Percentiles rank a stretch among this genome's conserved stretches.
Evolutionary conservation across 37 sponge, comb jelly and placozoan species (phyloP).

Genomic region (Mnemiopsis leidyi): DNA sequence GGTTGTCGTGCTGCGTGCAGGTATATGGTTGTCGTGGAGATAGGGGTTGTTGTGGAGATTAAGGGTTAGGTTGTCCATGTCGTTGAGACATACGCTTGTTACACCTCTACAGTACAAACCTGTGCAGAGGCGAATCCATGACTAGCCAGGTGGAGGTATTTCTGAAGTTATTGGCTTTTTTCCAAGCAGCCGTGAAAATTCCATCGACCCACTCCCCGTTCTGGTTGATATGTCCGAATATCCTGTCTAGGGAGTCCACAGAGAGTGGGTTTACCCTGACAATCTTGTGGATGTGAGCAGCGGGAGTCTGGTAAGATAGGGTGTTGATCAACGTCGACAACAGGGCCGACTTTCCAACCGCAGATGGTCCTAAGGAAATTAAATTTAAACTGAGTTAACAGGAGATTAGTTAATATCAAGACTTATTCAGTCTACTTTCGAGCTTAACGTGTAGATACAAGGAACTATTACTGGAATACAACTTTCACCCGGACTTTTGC

Average conservation of each 20-base stretch:
- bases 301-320: neutral
- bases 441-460: too few species aligned
- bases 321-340: constrained; percentile 57
- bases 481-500: too few species aligned
- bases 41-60: too few species aligned
- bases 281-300: constrained; percentile 54
- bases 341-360: constrained; percentile 31
- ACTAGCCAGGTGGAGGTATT: constrained; percentile 4
- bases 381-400: too few species aligned
- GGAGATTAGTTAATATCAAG: too few species aligned
- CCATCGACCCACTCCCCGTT: constrained; percentile 83
- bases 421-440: too few species aligned
- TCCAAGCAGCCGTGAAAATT: constrained; percentile 74
- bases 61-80: too few species aligned
- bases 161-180: constrained; percentile 75
- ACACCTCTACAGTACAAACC: too few species aligned
- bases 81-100: too few species aligned
- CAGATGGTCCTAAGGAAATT: constrained; percentile 22
- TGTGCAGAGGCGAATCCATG: constrained; percentile 1
- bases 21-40: too few species aligned
- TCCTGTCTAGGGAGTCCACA: constrained; percentile 64
- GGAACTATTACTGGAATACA: too few species aligned
- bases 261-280: constrained; percentile 70
- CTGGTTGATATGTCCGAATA: constrained; percentile 69
- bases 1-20: too few species aligned